phyloP scores from a whole-genome alignment of 1,140 invertebrate species.

The Brachionus rotundiformis region DNA sequence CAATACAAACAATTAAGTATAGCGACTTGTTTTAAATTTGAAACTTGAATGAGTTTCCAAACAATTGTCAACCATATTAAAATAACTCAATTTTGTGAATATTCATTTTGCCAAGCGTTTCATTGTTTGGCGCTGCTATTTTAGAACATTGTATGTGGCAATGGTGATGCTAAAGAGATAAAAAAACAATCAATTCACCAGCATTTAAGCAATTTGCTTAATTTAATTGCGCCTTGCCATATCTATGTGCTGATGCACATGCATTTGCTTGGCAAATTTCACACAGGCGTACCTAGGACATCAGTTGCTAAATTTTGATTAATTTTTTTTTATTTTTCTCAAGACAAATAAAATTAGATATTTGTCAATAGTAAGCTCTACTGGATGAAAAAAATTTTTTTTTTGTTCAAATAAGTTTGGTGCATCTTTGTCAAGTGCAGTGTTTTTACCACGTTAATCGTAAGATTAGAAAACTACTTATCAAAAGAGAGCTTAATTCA shows the following conservation, averaged over 20 bases:
- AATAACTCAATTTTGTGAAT: constrained; percentile 36
- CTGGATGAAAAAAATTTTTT: background rate
- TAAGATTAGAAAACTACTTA: background rate
- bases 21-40: constrained; percentile 38
- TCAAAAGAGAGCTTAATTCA: background rate
- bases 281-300: too few species aligned
- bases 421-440: constrained; percentile 1
- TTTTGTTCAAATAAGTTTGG: background rate
- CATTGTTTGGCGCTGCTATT: background rate
- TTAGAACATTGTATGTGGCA: background rate
- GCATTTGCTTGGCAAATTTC: background rate
- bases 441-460: background rate
- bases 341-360: constrained; percentile 5
- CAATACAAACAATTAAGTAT: background rate
- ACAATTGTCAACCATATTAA: constrained; percentile 42
- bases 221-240: background rate
- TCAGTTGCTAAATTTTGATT: too few species aligned
- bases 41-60: background rate
- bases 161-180: background rate
- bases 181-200: background rate
- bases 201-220: background rate
- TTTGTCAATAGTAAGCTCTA: background rate
- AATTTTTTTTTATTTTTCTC: background rate
- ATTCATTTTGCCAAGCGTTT: background rate
- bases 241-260: background rate